A percentile compares a stretch with the other conserved stretches of the same genome.
phyloP scores from a whole-genome alignment of 2,797 vertebrate genomes.

The Pantherophis alleghaniensis region DNA sequence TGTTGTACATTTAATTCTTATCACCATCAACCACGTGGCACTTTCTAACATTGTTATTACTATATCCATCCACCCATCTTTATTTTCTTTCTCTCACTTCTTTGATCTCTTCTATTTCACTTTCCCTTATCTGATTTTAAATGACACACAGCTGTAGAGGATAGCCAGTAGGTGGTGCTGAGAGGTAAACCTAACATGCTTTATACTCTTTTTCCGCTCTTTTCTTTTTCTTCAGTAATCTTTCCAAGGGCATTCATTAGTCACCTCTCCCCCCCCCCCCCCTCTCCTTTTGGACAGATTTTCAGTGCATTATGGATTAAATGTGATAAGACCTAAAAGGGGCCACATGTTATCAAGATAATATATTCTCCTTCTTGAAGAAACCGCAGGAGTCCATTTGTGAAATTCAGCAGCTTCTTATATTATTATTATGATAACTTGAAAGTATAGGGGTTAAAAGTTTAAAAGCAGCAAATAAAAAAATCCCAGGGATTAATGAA shows the following conservation, averaged over 20 bases:
- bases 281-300: not conserved
- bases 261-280: not conserved
- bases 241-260: conserved; percentile 8
- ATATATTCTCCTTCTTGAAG: conserved; percentile 3
- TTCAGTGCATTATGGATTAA: conserved; percentile 30
- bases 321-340: conserved; percentile 6
- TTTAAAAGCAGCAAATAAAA: conserved; percentile 22
- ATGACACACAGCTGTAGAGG: not conserved
- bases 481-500: not conserved
- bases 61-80: not conserved
- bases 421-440: conserved; percentile 8
- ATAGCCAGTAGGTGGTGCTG: conserved; percentile 45
- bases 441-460: conserved; percentile 21
- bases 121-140: not conserved
- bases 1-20: not conserved
- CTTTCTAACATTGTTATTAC: not conserved
- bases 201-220: not conserved
- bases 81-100: not conserved
- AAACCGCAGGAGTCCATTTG: not conserved
- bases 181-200: not conserved
- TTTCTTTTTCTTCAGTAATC: not conserved
- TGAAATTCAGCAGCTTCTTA: conserved; percentile 29
- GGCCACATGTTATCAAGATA: conserved; percentile 1
- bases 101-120: not conserved
- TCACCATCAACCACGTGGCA: too few relatives aligned